Evolutionary conservation across 2,113 vertebrate species (phyloP).

Genomic region (Psittacula cyanocephala): DNA sequence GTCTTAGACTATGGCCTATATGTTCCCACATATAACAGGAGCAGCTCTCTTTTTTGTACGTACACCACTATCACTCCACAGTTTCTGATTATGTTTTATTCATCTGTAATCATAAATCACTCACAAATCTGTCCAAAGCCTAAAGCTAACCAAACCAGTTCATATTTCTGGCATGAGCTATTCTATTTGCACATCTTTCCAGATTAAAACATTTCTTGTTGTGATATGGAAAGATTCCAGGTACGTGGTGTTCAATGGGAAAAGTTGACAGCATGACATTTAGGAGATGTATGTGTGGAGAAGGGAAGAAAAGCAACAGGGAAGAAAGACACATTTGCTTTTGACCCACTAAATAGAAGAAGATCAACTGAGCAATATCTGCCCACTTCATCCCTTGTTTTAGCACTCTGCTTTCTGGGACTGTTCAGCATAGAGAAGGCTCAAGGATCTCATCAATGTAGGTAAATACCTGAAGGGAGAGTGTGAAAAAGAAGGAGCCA

Average conservation of each 20-base stretch:
- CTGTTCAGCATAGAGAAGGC: background rate
- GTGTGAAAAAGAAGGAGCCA: background rate
- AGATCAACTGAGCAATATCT: background rate
- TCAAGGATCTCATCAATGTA: background rate
- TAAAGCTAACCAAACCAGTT: slow-evolving; percentile 20
- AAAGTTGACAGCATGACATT: background rate
- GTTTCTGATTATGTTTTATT: slow-evolving; percentile 41
- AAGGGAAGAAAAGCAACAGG: background rate
- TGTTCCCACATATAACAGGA: background rate
- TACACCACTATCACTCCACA: slow-evolving; percentile 17
- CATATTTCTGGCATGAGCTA: background rate
- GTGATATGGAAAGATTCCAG: background rate
- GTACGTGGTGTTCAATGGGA: background rate
- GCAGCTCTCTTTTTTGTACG: background rate
- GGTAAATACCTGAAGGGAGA: background rate
- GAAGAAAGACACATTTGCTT: background rate
- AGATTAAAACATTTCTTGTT: background rate
- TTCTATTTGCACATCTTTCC: background rate
- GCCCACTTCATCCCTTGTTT: background rate
- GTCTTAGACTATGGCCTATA: background rate
- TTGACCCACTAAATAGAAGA: background rate
- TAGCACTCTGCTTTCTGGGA: background rate
- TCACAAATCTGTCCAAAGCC: background rate
- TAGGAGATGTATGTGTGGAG: background rate
- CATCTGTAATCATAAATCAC: background rate